phyloP scores from a whole-genome alignment of 2,113 vertebrate genomes.

The Hydrochoerus hydrochaeris region DNA sequence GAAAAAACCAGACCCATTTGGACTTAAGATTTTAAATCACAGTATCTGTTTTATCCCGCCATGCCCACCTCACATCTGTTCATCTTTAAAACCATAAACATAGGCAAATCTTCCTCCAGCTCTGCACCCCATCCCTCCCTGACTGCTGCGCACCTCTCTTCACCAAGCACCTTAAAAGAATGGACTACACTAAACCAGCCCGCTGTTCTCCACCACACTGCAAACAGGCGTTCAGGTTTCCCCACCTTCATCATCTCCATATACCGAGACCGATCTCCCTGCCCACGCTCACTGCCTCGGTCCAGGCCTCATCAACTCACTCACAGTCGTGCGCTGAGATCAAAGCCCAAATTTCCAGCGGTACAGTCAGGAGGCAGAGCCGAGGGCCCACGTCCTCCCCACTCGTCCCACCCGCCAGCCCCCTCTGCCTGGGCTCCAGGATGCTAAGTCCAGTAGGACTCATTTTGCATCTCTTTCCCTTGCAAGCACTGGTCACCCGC shows the following conservation, averaged over 20 bases:
- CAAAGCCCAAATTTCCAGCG: background rate
- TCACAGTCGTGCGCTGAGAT: background rate
- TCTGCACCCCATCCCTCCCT: background rate
- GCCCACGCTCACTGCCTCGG: background rate
- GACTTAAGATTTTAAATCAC: background rate
- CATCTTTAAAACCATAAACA: background rate
- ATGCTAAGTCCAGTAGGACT: background rate
- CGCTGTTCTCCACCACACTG: background rate
- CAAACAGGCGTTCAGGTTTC: background rate
- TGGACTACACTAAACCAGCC: background rate
- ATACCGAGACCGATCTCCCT: background rate
- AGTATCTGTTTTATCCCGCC: background rate
- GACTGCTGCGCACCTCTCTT: background rate
- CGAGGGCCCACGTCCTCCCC: background rate
- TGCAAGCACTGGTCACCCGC: no score
- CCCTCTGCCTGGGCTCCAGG: background rate
- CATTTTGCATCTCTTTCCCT: background rate
- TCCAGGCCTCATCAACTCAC: background rate
- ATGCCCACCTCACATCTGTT: background rate
- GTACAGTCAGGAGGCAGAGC: background rate
- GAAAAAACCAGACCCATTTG: background rate
- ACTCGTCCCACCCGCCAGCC: background rate
- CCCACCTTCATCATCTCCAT: rapidly evolving
- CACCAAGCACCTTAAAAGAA: background rate
- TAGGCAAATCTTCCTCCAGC: background rate